These are phyloP conservation scores for Eulemur mongoz DNA, from an alignment of 2,797 vertebrate genomes.

Conservation along the genomic window DNA sequence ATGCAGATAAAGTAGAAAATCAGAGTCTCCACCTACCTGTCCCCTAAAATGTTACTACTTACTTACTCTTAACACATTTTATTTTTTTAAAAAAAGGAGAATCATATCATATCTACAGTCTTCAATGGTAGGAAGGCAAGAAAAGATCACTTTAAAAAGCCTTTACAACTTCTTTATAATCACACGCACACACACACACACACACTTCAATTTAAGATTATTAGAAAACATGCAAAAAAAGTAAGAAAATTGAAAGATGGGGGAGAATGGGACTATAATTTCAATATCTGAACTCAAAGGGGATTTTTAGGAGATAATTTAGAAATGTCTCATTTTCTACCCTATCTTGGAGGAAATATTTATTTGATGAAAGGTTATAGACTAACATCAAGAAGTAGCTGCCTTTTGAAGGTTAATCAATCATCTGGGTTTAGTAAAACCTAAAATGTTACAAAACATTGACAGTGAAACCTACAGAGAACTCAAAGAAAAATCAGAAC, in stretches of 20 bases:
- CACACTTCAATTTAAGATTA: neutral
- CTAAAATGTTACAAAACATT: constrained; percentile 25
- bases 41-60: neutral
- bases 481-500: constrained; percentile 24
- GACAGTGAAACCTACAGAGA: neutral
- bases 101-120: neutral
- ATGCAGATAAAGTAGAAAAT: neutral
- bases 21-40: neutral
- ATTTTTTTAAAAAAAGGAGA: neutral
- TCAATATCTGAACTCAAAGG: neutral
- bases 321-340: neutral
- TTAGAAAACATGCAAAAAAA: constrained; percentile 24
- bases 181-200: neutral
- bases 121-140: neutral
- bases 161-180: neutral
- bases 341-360: neutral
- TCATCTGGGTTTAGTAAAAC: constrained; percentile 48
- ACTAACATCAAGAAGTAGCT: neutral
- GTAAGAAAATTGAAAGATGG: constrained; percentile 39
- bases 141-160: neutral
- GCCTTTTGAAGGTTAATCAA: constrained; percentile 47
- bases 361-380: constrained; percentile 35
- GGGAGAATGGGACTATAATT: neutral
- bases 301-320: neutral
- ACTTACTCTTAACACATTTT: neutral